These are phyloP conservation scores for Genyomyrus donnyi DNA, from an alignment of 2,113 vertebrate species.

Conservation along the genomic window DNA sequence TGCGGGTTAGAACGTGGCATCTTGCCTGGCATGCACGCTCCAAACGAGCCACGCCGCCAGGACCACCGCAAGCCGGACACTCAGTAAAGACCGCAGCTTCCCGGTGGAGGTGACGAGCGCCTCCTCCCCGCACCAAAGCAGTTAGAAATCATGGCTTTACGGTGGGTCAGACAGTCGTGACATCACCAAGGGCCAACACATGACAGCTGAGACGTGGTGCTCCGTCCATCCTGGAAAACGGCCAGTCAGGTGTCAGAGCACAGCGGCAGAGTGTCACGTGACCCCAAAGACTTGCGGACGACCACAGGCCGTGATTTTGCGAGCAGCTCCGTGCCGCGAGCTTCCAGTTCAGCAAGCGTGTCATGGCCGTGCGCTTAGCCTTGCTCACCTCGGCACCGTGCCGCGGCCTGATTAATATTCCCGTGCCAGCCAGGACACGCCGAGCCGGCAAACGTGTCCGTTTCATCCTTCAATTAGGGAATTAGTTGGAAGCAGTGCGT, in stretches of 20 bases:
- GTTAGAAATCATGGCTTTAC: neutral
- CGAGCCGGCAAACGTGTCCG: constrained; percentile 49
- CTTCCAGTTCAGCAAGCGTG: neutral
- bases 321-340: neutral
- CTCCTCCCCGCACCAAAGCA: neutral
- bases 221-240: neutral
- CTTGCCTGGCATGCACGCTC: neutral
- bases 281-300: neutral
- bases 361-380: neutral
- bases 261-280: neutral
- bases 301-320: neutral
- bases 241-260: neutral
- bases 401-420: constrained; percentile 45
- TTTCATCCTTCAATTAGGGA: constrained; percentile 82
- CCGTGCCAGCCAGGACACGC: constrained; percentile 41
- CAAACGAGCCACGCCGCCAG: neutral
- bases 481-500: constrained; percentile 83
- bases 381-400: neutral
- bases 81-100: neutral
- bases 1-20: neutral
- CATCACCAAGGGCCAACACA: neutral
- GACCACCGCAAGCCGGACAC: neutral
- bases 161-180: neutral
- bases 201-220: neutral
- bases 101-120: neutral